Percentiles rank a stretch among this genome's conserved stretches.
Conservation (phyloP, 2,888 invertebrate species). For the Sarcophaga carnaria region DNA sequence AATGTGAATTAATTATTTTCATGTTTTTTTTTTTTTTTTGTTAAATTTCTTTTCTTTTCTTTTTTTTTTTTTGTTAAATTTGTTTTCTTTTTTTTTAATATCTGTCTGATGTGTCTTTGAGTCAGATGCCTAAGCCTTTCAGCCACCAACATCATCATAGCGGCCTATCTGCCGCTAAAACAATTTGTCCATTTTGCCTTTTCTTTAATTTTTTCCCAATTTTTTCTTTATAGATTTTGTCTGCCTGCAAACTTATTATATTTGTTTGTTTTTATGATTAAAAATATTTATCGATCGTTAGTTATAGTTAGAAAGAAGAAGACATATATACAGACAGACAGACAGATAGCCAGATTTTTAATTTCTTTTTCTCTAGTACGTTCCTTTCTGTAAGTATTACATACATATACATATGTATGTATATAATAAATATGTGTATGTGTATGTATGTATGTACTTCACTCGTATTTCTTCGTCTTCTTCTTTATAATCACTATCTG, state of each 20-base stretch:
- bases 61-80: not conserved
- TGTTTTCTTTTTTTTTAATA: not conserved
- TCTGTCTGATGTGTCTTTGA: constrained; percentile 5
- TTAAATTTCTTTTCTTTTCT: not conserved
- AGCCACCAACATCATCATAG: not conserved
- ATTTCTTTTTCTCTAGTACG: too few relatives aligned
- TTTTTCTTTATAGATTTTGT: too few relatives aligned
- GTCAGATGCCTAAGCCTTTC: not conserved
- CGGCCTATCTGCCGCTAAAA: constrained; percentile 42
- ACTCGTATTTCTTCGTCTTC: not conserved
- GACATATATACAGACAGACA: too few relatives aligned
- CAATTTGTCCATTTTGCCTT: constrained; percentile 53
- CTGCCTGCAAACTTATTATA: too few relatives aligned
- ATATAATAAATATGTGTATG: too few relatives aligned
- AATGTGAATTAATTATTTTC: constrained; percentile 30
- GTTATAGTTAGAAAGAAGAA: too few relatives aligned
- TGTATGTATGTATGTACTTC: too few relatives aligned
- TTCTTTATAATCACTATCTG: constrained; percentile 49
- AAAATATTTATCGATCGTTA: too few relatives aligned
- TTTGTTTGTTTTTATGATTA: too few relatives aligned
- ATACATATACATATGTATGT: too few relatives aligned
- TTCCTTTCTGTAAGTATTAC: too few relatives aligned
- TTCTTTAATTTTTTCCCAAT: not conserved
- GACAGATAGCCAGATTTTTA: too few relatives aligned
- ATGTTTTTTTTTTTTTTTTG: not conserved